Evolutionary conservation across 1,140 invertebrate genomes (phyloP).

Genomic region (Drosophila ficusphila): DNA sequence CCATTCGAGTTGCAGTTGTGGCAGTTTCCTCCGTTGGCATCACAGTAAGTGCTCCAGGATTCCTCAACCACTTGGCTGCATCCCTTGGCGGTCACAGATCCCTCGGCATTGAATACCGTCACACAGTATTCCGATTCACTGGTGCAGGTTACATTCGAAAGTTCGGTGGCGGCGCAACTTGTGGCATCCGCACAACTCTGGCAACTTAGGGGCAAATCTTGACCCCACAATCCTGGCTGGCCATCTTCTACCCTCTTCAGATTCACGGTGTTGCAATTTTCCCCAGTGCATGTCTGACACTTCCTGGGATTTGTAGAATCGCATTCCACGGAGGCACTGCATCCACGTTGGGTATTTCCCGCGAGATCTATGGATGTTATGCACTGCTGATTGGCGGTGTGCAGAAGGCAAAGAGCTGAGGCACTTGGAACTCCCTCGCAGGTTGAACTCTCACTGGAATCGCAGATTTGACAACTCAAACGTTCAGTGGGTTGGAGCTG

Average conservation of each 20-base stretch:
- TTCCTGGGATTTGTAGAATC: not conserved
- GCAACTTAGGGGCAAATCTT: slow-evolving; percentile 64
- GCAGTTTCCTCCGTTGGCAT: slow-evolving; percentile 55
- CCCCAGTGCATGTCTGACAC: slow-evolving; percentile 53
- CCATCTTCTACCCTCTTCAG: slow-evolving; percentile 61
- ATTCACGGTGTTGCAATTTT: slow-evolving; percentile 62
- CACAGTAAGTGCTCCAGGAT: slow-evolving; percentile 54
- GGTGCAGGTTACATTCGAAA: slow-evolving; percentile 21
- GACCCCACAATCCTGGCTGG: slow-evolving; percentile 66
- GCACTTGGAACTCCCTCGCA: slow-evolving; percentile 50
- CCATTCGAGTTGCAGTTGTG: slow-evolving; percentile 76
- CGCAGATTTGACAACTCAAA: slow-evolving; percentile 65
- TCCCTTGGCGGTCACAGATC: slow-evolving; percentile 51
- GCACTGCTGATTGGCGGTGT: slow-evolving; percentile 46
- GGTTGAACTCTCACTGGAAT: slow-evolving; percentile 25
- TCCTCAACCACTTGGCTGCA: slow-evolving; percentile 65
- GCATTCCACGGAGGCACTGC: slow-evolving; percentile 55
- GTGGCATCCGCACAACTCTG: slow-evolving; percentile 41
- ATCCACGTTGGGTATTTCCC: slow-evolving; percentile 70
- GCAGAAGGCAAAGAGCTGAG: slow-evolving; percentile 41
- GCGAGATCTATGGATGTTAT: slow-evolving; percentile 42
- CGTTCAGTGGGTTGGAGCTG: slow-evolving; percentile 72
- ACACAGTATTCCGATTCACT: slow-evolving; percentile 64
- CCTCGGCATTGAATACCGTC: slow-evolving; percentile 60
- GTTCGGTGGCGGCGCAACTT: slow-evolving; percentile 23